Percentiles rank a stretch among this genome's conserved stretches.
These are phyloP conservation scores for Nysson spinosus DNA, from an alignment of 2,888 invertebrate genomes.

Conservation along the genomic window DNA sequence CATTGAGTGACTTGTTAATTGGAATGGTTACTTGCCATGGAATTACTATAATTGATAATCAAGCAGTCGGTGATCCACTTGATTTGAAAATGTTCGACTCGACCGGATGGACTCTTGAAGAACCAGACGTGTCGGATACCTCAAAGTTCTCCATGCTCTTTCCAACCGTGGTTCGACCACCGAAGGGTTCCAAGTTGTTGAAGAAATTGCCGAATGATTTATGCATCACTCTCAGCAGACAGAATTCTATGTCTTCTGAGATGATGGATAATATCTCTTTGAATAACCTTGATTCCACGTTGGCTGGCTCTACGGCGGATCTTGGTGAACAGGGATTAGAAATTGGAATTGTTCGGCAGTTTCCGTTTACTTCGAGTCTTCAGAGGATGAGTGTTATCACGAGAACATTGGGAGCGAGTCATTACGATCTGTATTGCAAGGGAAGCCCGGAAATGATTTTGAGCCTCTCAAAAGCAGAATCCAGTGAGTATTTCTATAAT, in stretches of 20 bases:
- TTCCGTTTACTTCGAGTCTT: slow-evolving; percentile 91
- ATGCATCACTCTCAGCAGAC: slow-evolving; percentile 53
- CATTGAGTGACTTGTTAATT: slow-evolving; percentile 81
- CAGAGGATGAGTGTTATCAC: slow-evolving; percentile 95
- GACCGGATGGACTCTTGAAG: slow-evolving; percentile 93
- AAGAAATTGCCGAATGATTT: slow-evolving; percentile 51
- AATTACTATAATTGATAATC: slow-evolving; percentile 91
- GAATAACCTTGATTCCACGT: slow-evolving; percentile 62
- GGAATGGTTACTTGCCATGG: slow-evolving; percentile 97
- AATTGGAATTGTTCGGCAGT: slow-evolving; percentile 90
- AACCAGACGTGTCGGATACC: slow-evolving; percentile 90
- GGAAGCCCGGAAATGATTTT: slow-evolving; percentile 96
- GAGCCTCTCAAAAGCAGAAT: slow-evolving; percentile 86
- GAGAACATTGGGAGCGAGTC: slow-evolving; percentile 84
- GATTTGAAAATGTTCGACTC: slow-evolving; percentile 99
- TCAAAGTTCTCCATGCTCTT: slow-evolving; percentile 92
- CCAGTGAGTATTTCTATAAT: slow-evolving; percentile 77
- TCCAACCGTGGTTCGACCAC: slow-evolving; percentile 90
- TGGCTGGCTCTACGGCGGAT: slow-evolving; percentile 63
- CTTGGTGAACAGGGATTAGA: slow-evolving; percentile 78
- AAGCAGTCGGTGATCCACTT: slow-evolving; percentile 94
- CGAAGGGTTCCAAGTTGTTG: slow-evolving; percentile 61
- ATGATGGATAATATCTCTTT: slow-evolving; percentile 65
- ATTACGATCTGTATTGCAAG: slow-evolving; percentile 91
- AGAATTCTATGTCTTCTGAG: slow-evolving; percentile 68